These are phyloP conservation scores for Prunella himalayana DNA, from an alignment of 2,113 vertebrate genomes.

Conservation along the genomic window DNA sequence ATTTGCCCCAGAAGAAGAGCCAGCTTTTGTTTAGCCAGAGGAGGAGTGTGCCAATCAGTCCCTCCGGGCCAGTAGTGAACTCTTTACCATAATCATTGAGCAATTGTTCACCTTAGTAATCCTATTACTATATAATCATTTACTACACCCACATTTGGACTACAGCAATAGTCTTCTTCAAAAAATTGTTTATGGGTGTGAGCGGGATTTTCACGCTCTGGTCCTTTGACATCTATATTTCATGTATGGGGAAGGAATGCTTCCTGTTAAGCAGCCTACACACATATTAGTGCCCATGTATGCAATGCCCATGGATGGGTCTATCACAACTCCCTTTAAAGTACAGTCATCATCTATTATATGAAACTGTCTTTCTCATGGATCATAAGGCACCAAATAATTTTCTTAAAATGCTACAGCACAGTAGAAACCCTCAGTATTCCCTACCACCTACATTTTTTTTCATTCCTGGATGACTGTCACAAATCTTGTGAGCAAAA, in stretches of 20 bases:
- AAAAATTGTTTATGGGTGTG: background rate
- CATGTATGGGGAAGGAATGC: background rate
- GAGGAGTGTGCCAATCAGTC: background rate
- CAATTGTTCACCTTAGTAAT: conserved; percentile 47
- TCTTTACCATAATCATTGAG: background rate
- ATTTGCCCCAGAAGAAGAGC: background rate
- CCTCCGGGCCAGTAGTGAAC: background rate
- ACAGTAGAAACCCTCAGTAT: background rate
- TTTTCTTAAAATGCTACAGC: background rate
- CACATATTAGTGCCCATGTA: background rate
- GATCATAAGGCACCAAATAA: background rate
- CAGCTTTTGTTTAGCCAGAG: conserved; percentile 12
- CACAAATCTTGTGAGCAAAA: background rate
- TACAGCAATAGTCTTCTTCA: background rate
- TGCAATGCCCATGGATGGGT: background rate
- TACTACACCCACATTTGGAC: background rate
- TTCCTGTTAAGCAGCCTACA: background rate
- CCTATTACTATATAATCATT: conserved; percentile 11
- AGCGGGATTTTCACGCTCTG: background rate
- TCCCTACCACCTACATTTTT: background rate
- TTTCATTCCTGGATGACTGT: background rate
- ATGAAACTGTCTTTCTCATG: background rate
- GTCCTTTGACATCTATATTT: conserved; percentile 19
- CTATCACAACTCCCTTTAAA: background rate
- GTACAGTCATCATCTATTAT: background rate